Base-by-base conservation (phyloP, 2,797 vertebrate genomes). In the Oreonectes daqikongensis region DNA sequence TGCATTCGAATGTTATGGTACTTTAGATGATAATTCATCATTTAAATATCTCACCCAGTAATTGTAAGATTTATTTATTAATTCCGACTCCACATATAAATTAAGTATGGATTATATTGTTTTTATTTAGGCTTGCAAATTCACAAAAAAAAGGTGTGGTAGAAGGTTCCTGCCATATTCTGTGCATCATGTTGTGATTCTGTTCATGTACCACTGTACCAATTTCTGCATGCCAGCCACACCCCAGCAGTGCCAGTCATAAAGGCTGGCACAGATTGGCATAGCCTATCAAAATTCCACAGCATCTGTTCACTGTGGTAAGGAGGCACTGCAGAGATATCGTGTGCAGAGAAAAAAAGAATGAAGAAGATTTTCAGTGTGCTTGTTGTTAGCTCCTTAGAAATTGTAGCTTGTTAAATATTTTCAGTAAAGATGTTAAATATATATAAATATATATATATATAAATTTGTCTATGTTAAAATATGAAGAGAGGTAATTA, bases 231-330 rank as follows among this genome's bases (percentile, higher is more conserved):
- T 81, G 82, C 93, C 90, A 92, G 90, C 89, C 94, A 92, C 91
- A 91, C 68, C 83, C 86, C 82, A 79, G 78, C 71, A 80, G 86
- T 88, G 89, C 89, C 90, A 87, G 82, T 86, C 91, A 90, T 90
- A 90, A 87, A 91, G 90, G 91, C 91, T 93, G 93, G 95, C 92
- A 93, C 90, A 90, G 92, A 89, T 90, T 87, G 86, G 82, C 88
- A 90, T 90, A 90, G 91, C 90, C 90, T 90, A 89, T 90, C 77
- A 92, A 95, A 95, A 97, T 97, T 96, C 95, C 95, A 93, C 93
- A 93, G 93, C 96, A 96, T 95, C 93, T 94, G 93, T 93, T 93
- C 92, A 94, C 86, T 86, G 87, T 87, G 84, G 82, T 57, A 78
- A 71, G 44, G 53, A 59, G 64, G 67, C 60, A 75, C 48, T 65